These are phyloP conservation scores for Petrocephalus microphthalmus DNA, from an alignment of 2,113 vertebrate species.

Conservation along the genomic window DNA sequence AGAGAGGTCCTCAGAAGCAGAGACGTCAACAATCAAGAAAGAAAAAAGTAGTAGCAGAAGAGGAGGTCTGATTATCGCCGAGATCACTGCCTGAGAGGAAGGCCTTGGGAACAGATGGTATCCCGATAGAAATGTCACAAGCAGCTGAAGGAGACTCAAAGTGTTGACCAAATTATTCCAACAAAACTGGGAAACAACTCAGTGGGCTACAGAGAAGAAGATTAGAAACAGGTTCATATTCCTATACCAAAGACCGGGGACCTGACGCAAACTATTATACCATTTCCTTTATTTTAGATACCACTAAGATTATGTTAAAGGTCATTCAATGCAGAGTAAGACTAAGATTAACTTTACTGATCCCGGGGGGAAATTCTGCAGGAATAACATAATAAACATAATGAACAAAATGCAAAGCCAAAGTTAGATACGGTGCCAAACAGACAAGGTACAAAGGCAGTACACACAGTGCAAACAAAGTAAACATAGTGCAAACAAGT, in stretches of 20 bases:
- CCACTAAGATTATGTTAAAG: not conserved
- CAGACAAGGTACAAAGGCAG: not conserved
- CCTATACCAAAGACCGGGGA: not conserved
- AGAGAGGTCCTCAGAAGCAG: not conserved
- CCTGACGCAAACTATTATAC: not conserved
- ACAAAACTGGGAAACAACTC: not conserved
- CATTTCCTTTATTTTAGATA: not conserved
- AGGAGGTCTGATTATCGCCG: not conserved
- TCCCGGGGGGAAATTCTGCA: not conserved
- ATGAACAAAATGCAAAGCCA: not conserved
- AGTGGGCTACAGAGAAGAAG: not conserved
- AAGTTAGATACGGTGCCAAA: not conserved
- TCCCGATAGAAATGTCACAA: not conserved
- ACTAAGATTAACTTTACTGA: not conserved
- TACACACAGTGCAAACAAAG: not conserved
- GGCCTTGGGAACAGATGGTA: not conserved
- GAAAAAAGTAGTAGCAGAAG: not conserved
- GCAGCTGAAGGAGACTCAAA: not conserved
- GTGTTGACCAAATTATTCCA: not conserved
- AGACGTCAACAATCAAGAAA: not conserved
- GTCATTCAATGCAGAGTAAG: not conserved
- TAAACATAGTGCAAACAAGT: not conserved
- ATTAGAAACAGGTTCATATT: not conserved
- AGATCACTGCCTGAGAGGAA: not conserved
- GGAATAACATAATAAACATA: not conserved